Evolutionary conservation across 2,888 invertebrate species (phyloP), one percentile per base, ranked within the genome.

Genomic region (Druceiella hillmani): DNA sequence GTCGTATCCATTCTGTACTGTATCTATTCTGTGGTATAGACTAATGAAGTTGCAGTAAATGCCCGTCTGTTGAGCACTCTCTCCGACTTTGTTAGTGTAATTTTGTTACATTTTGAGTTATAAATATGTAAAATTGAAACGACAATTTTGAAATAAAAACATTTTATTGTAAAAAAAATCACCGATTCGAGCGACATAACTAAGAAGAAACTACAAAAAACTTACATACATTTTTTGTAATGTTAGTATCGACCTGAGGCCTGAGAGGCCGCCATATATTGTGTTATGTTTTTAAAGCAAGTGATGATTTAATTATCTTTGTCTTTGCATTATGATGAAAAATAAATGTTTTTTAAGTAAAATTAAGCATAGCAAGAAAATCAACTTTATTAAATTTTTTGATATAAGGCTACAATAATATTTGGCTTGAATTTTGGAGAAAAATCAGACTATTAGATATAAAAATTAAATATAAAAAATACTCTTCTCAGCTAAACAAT

Each of bases 211-310:
- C n/a, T n/a, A n/a, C n/a, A n/a, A n/a, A n/a, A n/a, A n/a, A n/a
- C n/a, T n/a, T n/a, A n/a, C n/a, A n/a, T n/a, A n/a, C n/a, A n/a
- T n/a, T n/a, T n/a, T n/a, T n/a, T n/a, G n/a, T n/a, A n/a, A n/a
- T n/a, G n/a, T 27, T 27, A 10, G 6, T 7, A 27, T 12, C 27
- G 30, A 29, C 12, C 14, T 11, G 30, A 29, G 30, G 30, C 11
- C 30, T 12, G 30, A 29, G 30, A 29, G 30, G 30, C 30, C 30
- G 11, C 30, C n/a, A 5, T 29, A 29, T 29, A 29, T 29, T 14
- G n/a, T 29, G 13, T 29, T 14, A 16, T 29, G n/a, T 11, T 29
- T 29, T 29, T 29, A 29, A 29, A 29, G 30, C 13, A 29, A 29
- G 30, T 29, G 30, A 29, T 29, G 30, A 29, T 4, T 29, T 29